Percentiles rank a stretch among this genome's conserved stretches.
Conservation (phyloP, 2,797 vertebrate species). For the Petrocephalus schoutedeni region DNA sequence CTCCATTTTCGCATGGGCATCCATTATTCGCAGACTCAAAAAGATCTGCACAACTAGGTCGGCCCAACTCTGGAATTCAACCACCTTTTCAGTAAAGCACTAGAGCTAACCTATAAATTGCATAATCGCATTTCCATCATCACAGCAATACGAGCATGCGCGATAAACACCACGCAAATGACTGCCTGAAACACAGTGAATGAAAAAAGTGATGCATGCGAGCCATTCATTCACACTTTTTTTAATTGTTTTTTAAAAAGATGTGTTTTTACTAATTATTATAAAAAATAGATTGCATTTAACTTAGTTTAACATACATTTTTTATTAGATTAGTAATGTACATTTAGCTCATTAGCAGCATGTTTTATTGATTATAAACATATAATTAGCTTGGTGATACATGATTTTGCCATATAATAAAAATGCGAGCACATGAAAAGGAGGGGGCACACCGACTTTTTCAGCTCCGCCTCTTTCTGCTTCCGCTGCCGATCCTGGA, state of each 20-base stretch:
- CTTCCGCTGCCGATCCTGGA: constrained; percentile 73
- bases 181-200: not conserved
- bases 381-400: not conserved
- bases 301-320: not conserved
- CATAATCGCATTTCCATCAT: not conserved
- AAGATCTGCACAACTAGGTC: not conserved
- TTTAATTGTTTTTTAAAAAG: not conserved
- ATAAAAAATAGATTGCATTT: not conserved
- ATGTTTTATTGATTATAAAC: too few species aligned
- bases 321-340: not conserved
- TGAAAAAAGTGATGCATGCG: not conserved
- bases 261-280: too few species aligned
- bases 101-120: not conserved
- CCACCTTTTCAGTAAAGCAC: not conserved
- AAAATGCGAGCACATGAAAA: not conserved
- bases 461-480: constrained; percentile 71
- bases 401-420: not conserved
- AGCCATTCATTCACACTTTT: not conserved
- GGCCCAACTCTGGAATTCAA: not conserved
- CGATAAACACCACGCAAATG: not conserved
- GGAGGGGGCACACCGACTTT: constrained; percentile 57
- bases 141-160: not conserved
- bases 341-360: not conserved
- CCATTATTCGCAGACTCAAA: not conserved
- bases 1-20: not conserved